phyloP scores from a whole-genome alignment of 2,888 invertebrate species.

The Aricia artaxerxes region DNA sequence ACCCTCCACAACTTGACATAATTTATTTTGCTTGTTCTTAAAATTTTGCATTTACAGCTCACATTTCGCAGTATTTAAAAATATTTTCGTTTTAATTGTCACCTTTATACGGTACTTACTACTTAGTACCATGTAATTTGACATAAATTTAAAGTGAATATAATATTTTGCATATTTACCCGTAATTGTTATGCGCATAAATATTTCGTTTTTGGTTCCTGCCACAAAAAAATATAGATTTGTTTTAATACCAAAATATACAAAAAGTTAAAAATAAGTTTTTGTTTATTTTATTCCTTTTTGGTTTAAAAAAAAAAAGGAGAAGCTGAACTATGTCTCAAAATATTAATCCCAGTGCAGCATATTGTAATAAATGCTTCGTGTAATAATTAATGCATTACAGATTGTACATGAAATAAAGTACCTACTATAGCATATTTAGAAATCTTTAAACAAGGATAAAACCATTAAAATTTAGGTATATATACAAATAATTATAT shows the following conservation, averaged over 20 bases:
- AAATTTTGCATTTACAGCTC: background rate
- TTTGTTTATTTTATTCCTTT: background rate
- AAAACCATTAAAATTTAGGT: too few species aligned
- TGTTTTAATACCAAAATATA: background rate
- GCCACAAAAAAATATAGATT: background rate
- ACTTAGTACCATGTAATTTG: conserved; percentile 8
- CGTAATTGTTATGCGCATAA: background rate
- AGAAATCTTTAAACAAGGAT: too few species aligned
- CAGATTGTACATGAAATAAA: too few species aligned
- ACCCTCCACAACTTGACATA: conserved; percentile 17
- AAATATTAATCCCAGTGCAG: too few species aligned
- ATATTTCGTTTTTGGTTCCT: background rate
- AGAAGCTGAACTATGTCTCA: too few species aligned
- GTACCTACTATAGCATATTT: too few species aligned
- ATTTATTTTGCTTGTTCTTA: conserved; percentile 28
- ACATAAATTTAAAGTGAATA: background rate
- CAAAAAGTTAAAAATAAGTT: background rate
- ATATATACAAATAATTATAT: too few species aligned
- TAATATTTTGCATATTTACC: background rate
- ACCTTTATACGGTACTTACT: conserved; percentile 11
- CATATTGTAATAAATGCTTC: too few species aligned
- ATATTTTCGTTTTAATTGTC: conserved; percentile 20
- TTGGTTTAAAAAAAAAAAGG: background rate
- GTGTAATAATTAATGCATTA: too few species aligned
- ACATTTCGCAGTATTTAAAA: conserved; percentile 8